Conservation (phyloP, 2,113 vertebrate genomes). For the Oryctolagus cuniculus region mOryCun1.1 NC_091444.1:17695501-17696000, state of each 20-base stretch:
- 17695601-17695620: neutral
- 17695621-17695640: neutral
- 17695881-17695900: neutral
- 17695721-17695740: neutral
- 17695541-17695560: neutral
- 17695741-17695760: neutral
- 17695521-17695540: too few species aligned
- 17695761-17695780: neutral
- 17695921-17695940: neutral
- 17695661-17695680: neutral
- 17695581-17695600: neutral
- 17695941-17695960: neutral
- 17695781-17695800: neutral
- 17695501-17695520: too few species aligned
- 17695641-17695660: too few species aligned
- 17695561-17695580: neutral
- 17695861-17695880: neutral
- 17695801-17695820: neutral
- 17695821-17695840: neutral
- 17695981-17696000: neutral
- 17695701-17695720: neutral
- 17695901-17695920: neutral
- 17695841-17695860: fast-evolving
- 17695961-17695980: neutral
- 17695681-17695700: neutral